phyloP scores from a whole-genome alignment of 2,888 invertebrate genomes.

The Toxonevra muliebris region DNA sequence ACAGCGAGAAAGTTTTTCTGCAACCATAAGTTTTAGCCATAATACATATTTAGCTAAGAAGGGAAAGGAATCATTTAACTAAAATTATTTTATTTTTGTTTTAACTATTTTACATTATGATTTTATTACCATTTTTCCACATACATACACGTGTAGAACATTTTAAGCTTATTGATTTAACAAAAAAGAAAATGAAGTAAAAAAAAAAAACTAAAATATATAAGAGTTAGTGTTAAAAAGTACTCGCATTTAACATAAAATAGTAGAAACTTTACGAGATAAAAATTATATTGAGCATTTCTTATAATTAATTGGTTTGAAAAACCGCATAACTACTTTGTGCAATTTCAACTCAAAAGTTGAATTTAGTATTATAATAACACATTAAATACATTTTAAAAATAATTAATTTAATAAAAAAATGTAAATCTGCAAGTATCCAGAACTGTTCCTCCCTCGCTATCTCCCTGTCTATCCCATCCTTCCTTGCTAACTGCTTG shows the following conservation, averaged over 20 bases:
- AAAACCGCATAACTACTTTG: constrained; percentile 40
- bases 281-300: constrained; percentile 24
- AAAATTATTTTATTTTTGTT: not conserved
- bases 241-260: constrained; percentile 18
- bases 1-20: too few relatives aligned
- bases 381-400: constrained; percentile 2
- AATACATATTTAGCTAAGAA: not conserved
- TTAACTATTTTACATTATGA: not conserved
- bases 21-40: not conserved
- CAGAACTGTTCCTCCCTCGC: too few relatives aligned
- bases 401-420: constrained; percentile 7
- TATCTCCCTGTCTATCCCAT: too few relatives aligned
- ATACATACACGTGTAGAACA: not conserved
- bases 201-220: not conserved
- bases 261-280: constrained; percentile 11
- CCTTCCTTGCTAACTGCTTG: not conserved
- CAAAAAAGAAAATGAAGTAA: too few relatives aligned
- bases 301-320: constrained; percentile 40
- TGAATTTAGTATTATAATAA: constrained; percentile 35
- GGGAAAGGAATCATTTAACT: too few relatives aligned
- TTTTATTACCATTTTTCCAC: not conserved
- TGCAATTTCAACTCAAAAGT: constrained; percentile 46
- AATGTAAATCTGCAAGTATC: not conserved
- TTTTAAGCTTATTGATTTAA: constrained; percentile 6
- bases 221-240: constrained; percentile 14